Conservation (phyloP, 2,888 invertebrate genomes). For the Cephonodes hylas region DNA sequence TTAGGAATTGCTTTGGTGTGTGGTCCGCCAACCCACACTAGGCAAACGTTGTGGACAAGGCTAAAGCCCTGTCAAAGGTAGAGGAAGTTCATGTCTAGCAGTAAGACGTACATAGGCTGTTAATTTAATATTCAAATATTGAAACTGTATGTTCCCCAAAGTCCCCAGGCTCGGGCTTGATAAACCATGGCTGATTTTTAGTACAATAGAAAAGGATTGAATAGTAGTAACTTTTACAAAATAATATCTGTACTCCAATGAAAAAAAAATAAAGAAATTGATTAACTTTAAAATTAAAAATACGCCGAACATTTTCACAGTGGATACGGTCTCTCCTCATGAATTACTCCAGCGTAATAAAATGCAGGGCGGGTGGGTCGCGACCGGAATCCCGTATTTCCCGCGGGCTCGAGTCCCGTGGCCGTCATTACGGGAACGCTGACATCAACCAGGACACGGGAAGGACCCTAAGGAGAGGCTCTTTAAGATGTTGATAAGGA, state of each 20-base stretch:
- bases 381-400: conserved; percentile 36
- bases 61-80: no score
- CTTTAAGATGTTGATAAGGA: background rate
- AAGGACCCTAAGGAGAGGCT: conserved; percentile 11
- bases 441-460: conserved; percentile 36
- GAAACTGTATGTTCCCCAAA: no score
- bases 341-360: conserved; percentile 40
- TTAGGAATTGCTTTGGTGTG: no score
- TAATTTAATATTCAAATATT: no score
- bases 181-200: no score
- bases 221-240: no score
- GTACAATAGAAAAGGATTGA: no score
- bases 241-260: background rate
- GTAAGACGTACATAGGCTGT: no score
- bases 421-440: conserved; percentile 50
- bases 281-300: background rate
- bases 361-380: conserved; percentile 32
- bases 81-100: no score
- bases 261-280: background rate
- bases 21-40: no score
- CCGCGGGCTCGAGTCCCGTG: conserved; percentile 36
- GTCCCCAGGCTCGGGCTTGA: no score
- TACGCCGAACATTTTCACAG: background rate
- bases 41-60: no score
- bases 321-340: conserved; percentile 19